Percentiles rank a stretch among this genome's conserved stretches.
These are phyloP conservation scores for Ginglymostoma cirratum DNA, from an alignment of 2,113 vertebrate genomes.

Conservation along the genomic window DNA sequence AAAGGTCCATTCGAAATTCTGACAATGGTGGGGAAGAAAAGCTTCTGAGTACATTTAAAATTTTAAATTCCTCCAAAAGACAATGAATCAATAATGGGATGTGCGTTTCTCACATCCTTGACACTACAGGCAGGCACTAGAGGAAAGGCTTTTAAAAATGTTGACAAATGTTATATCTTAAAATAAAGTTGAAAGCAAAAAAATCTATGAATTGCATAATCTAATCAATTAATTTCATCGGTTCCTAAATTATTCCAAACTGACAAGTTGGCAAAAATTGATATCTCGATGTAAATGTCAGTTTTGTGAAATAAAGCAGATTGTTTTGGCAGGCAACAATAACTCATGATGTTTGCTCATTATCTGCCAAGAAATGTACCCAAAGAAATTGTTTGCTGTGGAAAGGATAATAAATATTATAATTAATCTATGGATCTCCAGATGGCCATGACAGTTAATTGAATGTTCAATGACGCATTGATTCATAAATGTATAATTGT, in stretches of 20 bases:
- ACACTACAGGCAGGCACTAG: neutral
- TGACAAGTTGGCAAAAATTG: neutral
- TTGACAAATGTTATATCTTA: neutral
- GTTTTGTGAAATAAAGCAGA: neutral
- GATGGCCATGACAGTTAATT: neutral
- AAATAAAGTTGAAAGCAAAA: neutral
- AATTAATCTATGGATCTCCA: neutral
- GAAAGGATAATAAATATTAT: neutral
- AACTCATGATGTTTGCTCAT: neutral
- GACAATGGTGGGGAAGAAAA: too few species aligned
- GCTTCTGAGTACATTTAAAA: neutral
- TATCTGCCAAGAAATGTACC: neutral
- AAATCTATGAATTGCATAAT: neutral
- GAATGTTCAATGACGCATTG: neutral
- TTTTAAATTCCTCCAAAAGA: neutral
- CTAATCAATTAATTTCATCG: neutral
- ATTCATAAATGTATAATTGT: neutral
- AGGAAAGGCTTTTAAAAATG: neutral
- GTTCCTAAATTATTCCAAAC: neutral
- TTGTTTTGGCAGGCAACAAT: neutral
- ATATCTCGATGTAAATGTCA: neutral
- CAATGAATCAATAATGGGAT: neutral
- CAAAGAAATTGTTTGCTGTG: neutral
- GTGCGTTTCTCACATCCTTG: neutral
- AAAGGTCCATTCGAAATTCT: too few species aligned